phyloP scores from a whole-genome alignment of 2,888 invertebrate genomes.

The Calephelis perditalis region DNA sequence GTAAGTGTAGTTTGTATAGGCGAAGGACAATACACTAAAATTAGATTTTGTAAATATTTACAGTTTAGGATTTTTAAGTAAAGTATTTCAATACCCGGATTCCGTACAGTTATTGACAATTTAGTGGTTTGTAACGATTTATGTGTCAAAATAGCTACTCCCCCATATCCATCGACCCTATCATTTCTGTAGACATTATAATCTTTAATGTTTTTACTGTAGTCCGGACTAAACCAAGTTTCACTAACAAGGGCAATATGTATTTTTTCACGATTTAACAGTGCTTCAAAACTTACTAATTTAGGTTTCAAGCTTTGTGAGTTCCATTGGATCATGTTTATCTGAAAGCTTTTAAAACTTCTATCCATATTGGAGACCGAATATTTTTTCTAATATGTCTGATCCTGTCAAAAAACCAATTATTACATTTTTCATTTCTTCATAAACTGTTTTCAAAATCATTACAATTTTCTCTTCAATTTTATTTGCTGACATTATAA shows the following conservation, averaged over 20 bases:
- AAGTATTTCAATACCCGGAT: constrained; percentile 19
- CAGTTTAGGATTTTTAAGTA: too few relatives aligned
- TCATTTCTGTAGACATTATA: constrained; percentile 24
- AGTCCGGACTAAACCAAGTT: constrained; percentile 24
- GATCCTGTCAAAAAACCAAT: neutral
- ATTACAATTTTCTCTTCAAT: neutral
- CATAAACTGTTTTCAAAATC: neutral
- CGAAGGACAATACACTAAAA: too few relatives aligned
- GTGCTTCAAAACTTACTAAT: constrained; percentile 5
- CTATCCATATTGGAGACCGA: neutral
- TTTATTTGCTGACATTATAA: neutral
- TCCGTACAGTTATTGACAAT: neutral
- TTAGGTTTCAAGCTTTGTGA: constrained; percentile 21
- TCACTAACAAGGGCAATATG: constrained; percentile 24
- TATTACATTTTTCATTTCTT: neutral
- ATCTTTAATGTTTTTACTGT: constrained; percentile 9
- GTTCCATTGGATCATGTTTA: constrained; percentile 24
- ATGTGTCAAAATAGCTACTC: constrained; percentile 25
- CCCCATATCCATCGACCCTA: constrained; percentile 21
- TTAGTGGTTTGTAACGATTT: constrained; percentile 18
- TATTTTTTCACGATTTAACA: constrained; percentile 21
- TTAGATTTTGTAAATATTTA: too few relatives aligned
- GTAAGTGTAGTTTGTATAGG: too few relatives aligned
- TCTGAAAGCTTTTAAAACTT: neutral
- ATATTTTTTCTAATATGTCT: neutral